Percentiles rank a stretch among this genome's conserved stretches.
Conservation (phyloP, 2,888 invertebrate species). For the Lacanobia wlatinum region DNA sequence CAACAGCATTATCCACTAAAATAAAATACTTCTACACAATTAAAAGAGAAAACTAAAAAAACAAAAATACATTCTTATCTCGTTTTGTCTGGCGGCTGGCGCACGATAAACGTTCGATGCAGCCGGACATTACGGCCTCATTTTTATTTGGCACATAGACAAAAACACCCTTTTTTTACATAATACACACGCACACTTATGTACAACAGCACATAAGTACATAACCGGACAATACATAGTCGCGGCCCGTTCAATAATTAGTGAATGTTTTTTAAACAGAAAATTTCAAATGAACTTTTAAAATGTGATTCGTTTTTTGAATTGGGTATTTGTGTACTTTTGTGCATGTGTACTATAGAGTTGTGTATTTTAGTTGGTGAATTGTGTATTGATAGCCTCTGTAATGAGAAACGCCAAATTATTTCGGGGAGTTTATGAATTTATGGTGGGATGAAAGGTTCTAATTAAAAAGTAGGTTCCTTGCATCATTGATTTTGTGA, state of each 20-base stretch:
- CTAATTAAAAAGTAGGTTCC: slow-evolving; percentile 10
- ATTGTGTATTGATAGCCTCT: slow-evolving; percentile 40
- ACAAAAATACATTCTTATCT: slow-evolving; percentile 65
- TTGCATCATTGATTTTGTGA: slow-evolving; percentile 7
- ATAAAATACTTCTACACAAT: slow-evolving; percentile 18
- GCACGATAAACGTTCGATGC: slow-evolving; percentile 86
- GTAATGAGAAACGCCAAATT: slow-evolving; percentile 51
- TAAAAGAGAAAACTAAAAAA: slow-evolving; percentile 59
- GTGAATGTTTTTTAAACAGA: slow-evolving; percentile 88
- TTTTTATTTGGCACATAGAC: slow-evolving; percentile 91
- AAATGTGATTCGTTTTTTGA: slow-evolving; percentile 81
- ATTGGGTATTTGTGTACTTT: slow-evolving; percentile 75
- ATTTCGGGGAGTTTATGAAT: slow-evolving; percentile 26
- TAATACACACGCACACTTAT: slow-evolving; percentile 79
- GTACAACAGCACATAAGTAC: slow-evolving; percentile 60
- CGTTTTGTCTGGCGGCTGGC: slow-evolving; percentile 66
- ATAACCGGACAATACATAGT: slow-evolving; percentile 77
- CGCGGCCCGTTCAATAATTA: slow-evolving; percentile 85
- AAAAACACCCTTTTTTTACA: slow-evolving; percentile 89
- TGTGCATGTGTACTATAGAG: slow-evolving; percentile 2
- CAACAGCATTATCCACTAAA: neutral
- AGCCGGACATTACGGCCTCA: slow-evolving; percentile 89
- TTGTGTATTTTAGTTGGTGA: slow-evolving; percentile 11
- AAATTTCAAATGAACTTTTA: slow-evolving; percentile 89
- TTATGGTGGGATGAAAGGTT: neutral